These are phyloP conservation scores for Emys orbicularis DNA, from an alignment of 2,797 vertebrate genomes.

Conservation along the genomic window DNA sequence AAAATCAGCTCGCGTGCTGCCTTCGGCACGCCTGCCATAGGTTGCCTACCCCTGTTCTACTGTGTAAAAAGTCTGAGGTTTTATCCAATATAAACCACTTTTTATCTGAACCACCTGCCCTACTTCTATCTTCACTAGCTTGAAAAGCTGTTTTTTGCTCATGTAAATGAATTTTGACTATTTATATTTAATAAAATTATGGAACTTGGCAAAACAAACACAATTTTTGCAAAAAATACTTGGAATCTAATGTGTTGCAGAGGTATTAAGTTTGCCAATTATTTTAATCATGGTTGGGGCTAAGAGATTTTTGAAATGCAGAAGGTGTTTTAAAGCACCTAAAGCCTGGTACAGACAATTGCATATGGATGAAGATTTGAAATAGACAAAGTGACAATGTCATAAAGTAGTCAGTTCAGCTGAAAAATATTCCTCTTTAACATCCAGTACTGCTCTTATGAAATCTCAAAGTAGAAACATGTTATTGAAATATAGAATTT, in stretches of 20 bases:
- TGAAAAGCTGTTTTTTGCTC: neutral
- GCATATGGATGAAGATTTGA: neutral
- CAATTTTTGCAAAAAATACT: neutral
- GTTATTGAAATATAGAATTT: neutral
- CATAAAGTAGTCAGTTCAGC: neutral
- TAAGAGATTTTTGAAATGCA: neutral
- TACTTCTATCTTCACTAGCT: neutral
- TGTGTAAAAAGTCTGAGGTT: neutral
- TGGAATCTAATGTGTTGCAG: neutral
- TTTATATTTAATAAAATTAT: conserved; percentile 1
- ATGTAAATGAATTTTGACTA: neutral
- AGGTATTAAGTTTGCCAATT: neutral
- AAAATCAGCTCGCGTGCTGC: no score
- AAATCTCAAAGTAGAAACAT: neutral
- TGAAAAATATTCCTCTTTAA: neutral
- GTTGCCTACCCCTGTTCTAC: neutral
- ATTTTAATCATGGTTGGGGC: neutral
- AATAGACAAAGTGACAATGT: neutral
- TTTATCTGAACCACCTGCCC: neutral
- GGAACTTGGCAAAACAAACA: neutral
- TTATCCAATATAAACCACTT: neutral
- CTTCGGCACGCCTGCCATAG: no score
- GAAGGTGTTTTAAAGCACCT: neutral
- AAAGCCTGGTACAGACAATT: neutral
- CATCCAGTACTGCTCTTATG: neutral